phyloP scores from a whole-genome alignment of 2,113 vertebrate genomes.

The Coturnix japonica region DNA sequence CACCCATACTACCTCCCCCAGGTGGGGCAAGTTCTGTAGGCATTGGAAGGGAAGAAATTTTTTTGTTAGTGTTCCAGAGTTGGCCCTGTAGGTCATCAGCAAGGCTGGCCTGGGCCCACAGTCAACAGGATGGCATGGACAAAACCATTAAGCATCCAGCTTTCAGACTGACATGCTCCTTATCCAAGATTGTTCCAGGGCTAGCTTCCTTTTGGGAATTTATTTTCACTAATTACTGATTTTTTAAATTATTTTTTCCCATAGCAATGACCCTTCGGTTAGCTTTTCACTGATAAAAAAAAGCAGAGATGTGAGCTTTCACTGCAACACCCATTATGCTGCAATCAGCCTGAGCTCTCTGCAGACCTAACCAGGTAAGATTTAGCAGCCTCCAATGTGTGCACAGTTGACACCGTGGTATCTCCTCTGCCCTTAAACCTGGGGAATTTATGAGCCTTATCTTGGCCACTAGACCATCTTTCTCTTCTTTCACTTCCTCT shows the following conservation, averaged over 20 bases:
- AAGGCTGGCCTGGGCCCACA: not conserved
- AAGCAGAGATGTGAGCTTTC: not conserved
- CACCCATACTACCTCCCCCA: rapidly evolving
- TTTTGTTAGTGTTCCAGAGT: rapidly evolving
- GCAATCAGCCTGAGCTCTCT: not conserved
- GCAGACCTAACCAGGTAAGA: not conserved
- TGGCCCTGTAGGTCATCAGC: rapidly evolving
- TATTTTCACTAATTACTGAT: not conserved
- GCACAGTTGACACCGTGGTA: not conserved
- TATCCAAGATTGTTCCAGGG: not conserved
- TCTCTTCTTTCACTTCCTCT: conserved; percentile 50
- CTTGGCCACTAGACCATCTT: conserved; percentile 4
- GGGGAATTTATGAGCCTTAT: conserved; percentile 28
- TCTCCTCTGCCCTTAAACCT: not conserved
- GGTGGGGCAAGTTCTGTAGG: rapidly evolving
- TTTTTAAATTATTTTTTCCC: not conserved
- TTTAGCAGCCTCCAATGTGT: not conserved
- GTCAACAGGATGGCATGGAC: not conserved
- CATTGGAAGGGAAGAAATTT: rapidly evolving
- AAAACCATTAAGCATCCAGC: not conserved
- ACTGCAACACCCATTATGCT: too few species aligned
- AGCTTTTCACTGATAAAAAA: not conserved
- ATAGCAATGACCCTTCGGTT: rapidly evolving
- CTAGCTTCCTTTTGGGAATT: not conserved
- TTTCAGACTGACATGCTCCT: rapidly evolving